Evolutionary conservation across 2,888 invertebrate genomes (phyloP), one percentile per base, ranked within the genome.

Genomic region (Isotomurus palustris): DNA sequence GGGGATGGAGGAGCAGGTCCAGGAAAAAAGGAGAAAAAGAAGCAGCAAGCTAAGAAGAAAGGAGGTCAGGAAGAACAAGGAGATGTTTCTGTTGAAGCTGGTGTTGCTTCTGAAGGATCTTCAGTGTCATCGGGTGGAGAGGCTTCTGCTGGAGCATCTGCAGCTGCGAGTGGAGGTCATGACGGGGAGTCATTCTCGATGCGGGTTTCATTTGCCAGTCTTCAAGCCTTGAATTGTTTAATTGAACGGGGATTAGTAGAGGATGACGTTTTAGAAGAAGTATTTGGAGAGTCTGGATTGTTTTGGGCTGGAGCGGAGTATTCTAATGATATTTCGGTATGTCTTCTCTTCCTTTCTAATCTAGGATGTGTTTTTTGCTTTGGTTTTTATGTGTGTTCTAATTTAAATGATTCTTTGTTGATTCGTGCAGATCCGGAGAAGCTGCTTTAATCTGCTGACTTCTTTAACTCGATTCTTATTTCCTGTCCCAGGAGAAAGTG

Each of bases 371-470:
- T 40, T 10, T 8, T 8, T 10, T 14, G 14, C 32, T 32, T 8
- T 32, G 32, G 32, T 8, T 14, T 10, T 32, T 10, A 32, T 32
- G 14, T 32, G 32, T 53, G 19, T 53, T 32, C 27, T 36, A 19
- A 32, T 40, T 14, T 50, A 44, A 56, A n/a, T 45, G 44, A 24
- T 50, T 2, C 17, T 36, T 43, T 51, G 36, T 38, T 35, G 29
- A 22, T 27, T 8, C 53, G n/a, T 41, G 10, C 43, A 66, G 64
- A 59, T 66, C 21, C 60, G 59, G 8, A 36, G 68, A 32, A 57
- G 58, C 14, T 58, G 62, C 22, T 68, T 53, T 45, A 56, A 64
- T 29, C 50, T 68, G 28, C 47, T 68, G 29, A 48, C 64, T 10
- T 55, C 49, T 8, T 51, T 66, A 6, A 57, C 53, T 1, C 45